Evolutionary conservation across 2,797 vertebrate species (phyloP).

Genomic region (Austrolebias charrua): DNA sequence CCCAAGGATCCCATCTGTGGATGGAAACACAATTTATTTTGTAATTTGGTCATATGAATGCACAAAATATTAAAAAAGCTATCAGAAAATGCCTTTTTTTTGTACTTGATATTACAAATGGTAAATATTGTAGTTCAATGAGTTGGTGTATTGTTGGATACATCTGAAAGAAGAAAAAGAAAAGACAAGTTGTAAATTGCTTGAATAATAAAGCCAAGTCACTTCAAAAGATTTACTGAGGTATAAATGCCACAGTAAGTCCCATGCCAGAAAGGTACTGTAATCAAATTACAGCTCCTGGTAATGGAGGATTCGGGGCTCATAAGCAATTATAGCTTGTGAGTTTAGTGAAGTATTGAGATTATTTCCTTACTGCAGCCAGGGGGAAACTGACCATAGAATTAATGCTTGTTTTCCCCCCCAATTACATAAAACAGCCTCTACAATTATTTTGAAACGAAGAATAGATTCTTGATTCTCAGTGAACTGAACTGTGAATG

Average conservation of each 20-base stretch:
- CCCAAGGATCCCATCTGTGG: neutral
- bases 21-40: too few relatives aligned
- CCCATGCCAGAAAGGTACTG: neutral
- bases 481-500: neutral
- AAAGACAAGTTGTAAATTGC: too few relatives aligned
- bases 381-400: conserved; percentile 1
- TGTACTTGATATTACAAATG: neutral
- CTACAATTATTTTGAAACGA: neutral
- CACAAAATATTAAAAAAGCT: too few relatives aligned
- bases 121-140: neutral
- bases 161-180: neutral
- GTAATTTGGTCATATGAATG: too few relatives aligned
- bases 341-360: conserved; percentile 16
- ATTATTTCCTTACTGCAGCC: conserved; percentile 7
- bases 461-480: neutral
- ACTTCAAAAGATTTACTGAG: neutral
- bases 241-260: neutral
- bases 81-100: too few relatives aligned
- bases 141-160: neutral
- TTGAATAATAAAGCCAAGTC: neutral
- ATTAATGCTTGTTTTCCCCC: neutral
- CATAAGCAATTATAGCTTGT: conserved; percentile 31
- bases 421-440: conserved; percentile 5
- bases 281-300: conserved; percentile 29
- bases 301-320: conserved; percentile 47